phyloP scores from a whole-genome alignment of 1,140 invertebrate species.

The Pseudobourletiella spinata region DNA sequence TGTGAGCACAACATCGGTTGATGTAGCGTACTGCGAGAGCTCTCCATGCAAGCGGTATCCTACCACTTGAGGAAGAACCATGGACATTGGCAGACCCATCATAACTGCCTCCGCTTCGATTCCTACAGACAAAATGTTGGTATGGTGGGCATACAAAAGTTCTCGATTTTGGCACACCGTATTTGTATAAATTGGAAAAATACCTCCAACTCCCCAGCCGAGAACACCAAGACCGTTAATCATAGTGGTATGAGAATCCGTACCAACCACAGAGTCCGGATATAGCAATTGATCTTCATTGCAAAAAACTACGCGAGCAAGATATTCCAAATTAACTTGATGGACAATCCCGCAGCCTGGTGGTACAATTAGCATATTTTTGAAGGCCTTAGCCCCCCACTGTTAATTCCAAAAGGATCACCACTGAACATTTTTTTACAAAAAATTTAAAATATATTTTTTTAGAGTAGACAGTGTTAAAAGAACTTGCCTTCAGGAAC shows the following conservation, averaged over 20 bases:
- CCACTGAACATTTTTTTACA: background rate
- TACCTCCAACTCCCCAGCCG: slow-evolving; percentile 53
- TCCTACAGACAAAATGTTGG: slow-evolving; percentile 44
- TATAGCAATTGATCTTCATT: slow-evolving; percentile 55
- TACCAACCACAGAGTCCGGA: slow-evolving; percentile 96
- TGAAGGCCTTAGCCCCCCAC: slow-evolving; percentile 92
- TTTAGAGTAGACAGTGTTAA: background rate
- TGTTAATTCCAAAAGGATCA: slow-evolving; percentile 45
- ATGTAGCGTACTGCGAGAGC: slow-evolving; percentile 76
- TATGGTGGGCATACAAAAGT: no score
- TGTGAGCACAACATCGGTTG: slow-evolving; percentile 94
- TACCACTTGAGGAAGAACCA: slow-evolving; percentile 91
- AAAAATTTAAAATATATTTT: slow-evolving; percentile 10
- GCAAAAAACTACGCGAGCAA: slow-evolving; percentile 89
- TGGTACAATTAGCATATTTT: slow-evolving; percentile 95
- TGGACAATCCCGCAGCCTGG: slow-evolving; percentile 97
- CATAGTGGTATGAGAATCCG: slow-evolving; percentile 98
- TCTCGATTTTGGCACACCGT: no score
- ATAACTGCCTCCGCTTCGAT: slow-evolving; percentile 86
- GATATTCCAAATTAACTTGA: slow-evolving; percentile 94
- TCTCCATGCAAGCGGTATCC: slow-evolving; percentile 83
- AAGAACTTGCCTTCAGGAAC: slow-evolving; percentile 80
- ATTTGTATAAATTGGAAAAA: background rate
- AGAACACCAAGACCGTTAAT: slow-evolving; percentile 78
- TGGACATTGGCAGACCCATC: slow-evolving; percentile 91